These are phyloP conservation scores for Sebastes kiyomatsui DNA, from an alignment of 2,797 vertebrate genomes.

Conservation along the genomic window DNA sequence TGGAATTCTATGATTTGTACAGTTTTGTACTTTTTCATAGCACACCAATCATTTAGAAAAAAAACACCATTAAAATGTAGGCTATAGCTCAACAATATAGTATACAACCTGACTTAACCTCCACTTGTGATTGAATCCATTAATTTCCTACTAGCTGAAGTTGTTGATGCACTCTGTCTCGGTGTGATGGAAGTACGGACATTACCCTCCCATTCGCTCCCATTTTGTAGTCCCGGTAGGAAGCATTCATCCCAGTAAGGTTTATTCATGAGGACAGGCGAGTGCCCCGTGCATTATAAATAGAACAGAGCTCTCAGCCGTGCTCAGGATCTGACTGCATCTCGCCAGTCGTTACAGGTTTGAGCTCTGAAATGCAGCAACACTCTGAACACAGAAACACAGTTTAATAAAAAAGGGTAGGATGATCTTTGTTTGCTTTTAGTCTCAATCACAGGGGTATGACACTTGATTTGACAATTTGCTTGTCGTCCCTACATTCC, in stretches of 20 bases:
- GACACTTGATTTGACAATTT: conserved; percentile 29
- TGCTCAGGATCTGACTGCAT: conserved; percentile 52
- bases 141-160: conserved; percentile 27
- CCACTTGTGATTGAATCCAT: conserved; percentile 12
- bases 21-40: background rate
- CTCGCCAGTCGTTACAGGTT: conserved; percentile 48
- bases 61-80: background rate
- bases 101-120: background rate
- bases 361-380: conserved; percentile 31
- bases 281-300: conserved; percentile 74
- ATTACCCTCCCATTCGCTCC: conserved; percentile 59
- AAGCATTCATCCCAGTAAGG: conserved; percentile 70
- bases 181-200: conserved; percentile 53
- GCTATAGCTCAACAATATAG: background rate
- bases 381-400: background rate
- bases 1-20: background rate
- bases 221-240: conserved; percentile 69
- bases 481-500: background rate
- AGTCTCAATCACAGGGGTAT: conserved; percentile 6
- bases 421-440: conserved; percentile 19
- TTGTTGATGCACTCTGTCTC: conserved; percentile 34
- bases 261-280: conserved; percentile 78
- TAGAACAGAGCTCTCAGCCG: conserved; percentile 68
- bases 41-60: background rate
- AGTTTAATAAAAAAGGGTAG: background rate